Conservation (phyloP, 2,797 vertebrate genomes). For the Bovichtus variegatus region DNA sequence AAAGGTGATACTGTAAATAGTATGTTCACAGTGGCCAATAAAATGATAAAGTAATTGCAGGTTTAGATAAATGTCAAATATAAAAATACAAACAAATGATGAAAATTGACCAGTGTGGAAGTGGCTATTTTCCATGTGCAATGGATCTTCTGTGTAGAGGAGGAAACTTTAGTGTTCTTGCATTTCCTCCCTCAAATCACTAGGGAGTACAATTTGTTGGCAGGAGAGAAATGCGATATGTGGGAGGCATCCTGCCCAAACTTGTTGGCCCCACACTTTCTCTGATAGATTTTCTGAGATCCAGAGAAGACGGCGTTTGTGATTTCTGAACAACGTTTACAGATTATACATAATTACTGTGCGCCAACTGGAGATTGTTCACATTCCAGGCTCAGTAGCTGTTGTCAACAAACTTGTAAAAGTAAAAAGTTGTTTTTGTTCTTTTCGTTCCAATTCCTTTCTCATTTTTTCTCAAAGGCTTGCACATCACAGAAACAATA, state of each 20-base stretch:
- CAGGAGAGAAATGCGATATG: slow-evolving; percentile 32
- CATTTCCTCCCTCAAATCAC: slow-evolving; percentile 39
- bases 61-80: background rate
- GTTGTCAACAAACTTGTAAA: background rate
- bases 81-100: background rate
- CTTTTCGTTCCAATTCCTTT: background rate
- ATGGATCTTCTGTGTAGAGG: slow-evolving; percentile 3
- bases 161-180: slow-evolving; percentile 21
- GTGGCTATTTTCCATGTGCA: slow-evolving; percentile 12
- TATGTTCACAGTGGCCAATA: background rate
- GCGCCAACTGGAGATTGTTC: background rate
- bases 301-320: slow-evolving; percentile 4
- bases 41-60: background rate
- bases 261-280: slow-evolving; percentile 27
- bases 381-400: background rate
- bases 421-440: background rate
- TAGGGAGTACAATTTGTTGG: slow-evolving; percentile 40
- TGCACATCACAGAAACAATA: background rate
- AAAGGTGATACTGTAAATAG: background rate
- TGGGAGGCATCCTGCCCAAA: slow-evolving; percentile 35
- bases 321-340: slow-evolving; percentile 31
- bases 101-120: background rate
- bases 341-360: slow-evolving; percentile 1
- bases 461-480: slow-evolving; percentile 4
- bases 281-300: slow-evolving; percentile 26